Base-by-base conservation (phyloP, 2,888 invertebrate species). In the Atherix ibis region DNA sequence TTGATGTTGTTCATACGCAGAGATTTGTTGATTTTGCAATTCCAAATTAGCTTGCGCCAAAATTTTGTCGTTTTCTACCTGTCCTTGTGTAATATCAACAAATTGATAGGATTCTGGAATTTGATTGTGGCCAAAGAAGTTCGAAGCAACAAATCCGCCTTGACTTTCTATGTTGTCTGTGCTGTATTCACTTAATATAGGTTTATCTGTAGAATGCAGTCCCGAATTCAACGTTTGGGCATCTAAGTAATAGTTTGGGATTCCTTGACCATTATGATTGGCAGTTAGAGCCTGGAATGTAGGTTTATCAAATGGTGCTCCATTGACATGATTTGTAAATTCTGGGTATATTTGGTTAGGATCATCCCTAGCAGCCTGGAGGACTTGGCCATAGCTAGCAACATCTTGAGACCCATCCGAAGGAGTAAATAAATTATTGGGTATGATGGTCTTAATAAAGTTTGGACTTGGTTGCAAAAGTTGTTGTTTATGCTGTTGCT, bases 401-500 rank as follows among this genome's bases (percentile, higher is more conserved):
- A 57, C 54, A 38, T 60, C 51, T 36, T 56, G 56, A 5, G 55
- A 57, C 9, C 56, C 43, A 38, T 59, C 59, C n/a, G 19, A n/a
- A 26, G n/a, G n/a, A 4, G 5, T 5, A n/a, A n/a, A n/a, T n/a
- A n/a, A n/a, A 32, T 55, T 56, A 19, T 52, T 51, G 2, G 49
- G 17, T 32, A 49, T 44, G 13, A 49, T 34, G 4, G 60, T 62
- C 26, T 64, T 65, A 34, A 68, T 48, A 41, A 60, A 66, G 40
- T 54, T 48, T n/a, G 62, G 62, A 43, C 68, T 67, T 8, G 68
- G 63, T 48, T 69, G 67, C 42, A 68, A 70, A 5, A 70, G 51
- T 9, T 59, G 53, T 27, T 43, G 44, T 40, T 55, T 55, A 30
- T 59, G 53, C 25, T 43, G 44, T 40, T 55, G 55, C 31, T 58